Percentiles rank a stretch among this genome's conserved stretches.
These are phyloP conservation scores for Stigmatopora nigra DNA, from an alignment of 2,113 vertebrate genomes.

Conservation along the genomic window DNA sequence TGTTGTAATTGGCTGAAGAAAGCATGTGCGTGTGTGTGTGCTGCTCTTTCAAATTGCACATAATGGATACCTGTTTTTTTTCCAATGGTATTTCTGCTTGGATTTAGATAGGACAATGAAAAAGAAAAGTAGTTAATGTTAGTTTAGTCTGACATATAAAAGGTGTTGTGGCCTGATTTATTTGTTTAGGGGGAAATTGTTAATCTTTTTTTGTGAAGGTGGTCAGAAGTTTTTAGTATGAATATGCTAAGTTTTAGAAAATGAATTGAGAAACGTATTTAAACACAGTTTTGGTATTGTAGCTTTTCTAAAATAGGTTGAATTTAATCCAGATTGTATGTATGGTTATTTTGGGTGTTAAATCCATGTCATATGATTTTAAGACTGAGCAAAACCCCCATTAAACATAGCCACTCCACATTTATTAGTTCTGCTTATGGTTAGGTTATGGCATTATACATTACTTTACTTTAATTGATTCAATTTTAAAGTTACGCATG, in stretches of 20 bases:
- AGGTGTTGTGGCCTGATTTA: too few species aligned
- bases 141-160: too few species aligned
- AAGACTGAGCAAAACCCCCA: conserved; percentile 12
- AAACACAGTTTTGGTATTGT: background rate
- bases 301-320: background rate
- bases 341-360: background rate
- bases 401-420: conserved; percentile 28
- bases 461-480: conserved; percentile 35
- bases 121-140: background rate
- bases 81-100: background rate
- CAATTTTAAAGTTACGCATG: conserved; percentile 44
- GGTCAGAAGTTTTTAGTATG: too few species aligned
- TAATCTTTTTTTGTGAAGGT: too few species aligned
- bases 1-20: conserved; percentile 4
- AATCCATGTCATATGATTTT: conserved; percentile 11
- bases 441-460: conserved; percentile 31
- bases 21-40: conserved; percentile 11
- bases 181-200: too few species aligned
- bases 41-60: background rate
- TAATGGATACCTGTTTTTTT: background rate
- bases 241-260: too few species aligned
- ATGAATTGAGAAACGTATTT: too few species aligned
- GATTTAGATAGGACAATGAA: background rate
- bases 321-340: background rate
- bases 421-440: conserved; percentile 21